Base-by-base conservation (phyloP, 2,797 vertebrate genomes). In the Valencia hispanica region DNA sequence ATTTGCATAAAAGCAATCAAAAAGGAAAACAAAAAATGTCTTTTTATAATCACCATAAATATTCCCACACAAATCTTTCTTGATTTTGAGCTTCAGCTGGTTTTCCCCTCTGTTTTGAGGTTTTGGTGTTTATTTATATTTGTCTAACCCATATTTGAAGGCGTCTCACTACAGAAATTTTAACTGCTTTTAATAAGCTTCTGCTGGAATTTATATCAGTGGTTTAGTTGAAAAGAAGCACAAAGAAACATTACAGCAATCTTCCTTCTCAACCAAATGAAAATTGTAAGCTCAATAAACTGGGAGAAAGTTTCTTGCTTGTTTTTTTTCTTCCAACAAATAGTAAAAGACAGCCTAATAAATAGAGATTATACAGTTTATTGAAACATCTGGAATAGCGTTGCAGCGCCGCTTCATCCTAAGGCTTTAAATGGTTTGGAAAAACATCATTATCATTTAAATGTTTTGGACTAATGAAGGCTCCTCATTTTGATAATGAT, bases 1-100 rank as follows among this genome's bases (percentile, higher is more conserved):
- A 57, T 78, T 78, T 73, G 61, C 70, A 73, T 73, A 68, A 78
- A 77, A 68, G 51, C 41, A 20, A 50, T 43, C 41, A 57, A 47
- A 9, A 68, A n/a, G 14, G 14, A 68, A 27, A 68, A 36, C 22
- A 43, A 5, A 55, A n/a, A 68, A 68, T 72, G 48, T n/a, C 9
- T 12, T 34, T 30, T 71, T 48, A 45, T 55, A 55, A n/a, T 72
- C 14, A 43, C 18, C 22, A 78, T 61, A 27, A 70, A 1, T 77
- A 25, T 71, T 51, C 55, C 39, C 20, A 36, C n/a, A 32, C 2
- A 22, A 27, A 20, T 12, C 34, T 41, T 36, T 18, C 4, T 25
- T 59, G 18, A 50, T 39, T 74, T 63, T 70, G 2, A 41, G 22
- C 41, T 73, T 79, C 25, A 39, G 41, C 27, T 73, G 6, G 17